These are phyloP conservation scores for Euzetes globulus DNA, from an alignment of 2,888 invertebrate genomes.

Conservation along the genomic window DNA sequence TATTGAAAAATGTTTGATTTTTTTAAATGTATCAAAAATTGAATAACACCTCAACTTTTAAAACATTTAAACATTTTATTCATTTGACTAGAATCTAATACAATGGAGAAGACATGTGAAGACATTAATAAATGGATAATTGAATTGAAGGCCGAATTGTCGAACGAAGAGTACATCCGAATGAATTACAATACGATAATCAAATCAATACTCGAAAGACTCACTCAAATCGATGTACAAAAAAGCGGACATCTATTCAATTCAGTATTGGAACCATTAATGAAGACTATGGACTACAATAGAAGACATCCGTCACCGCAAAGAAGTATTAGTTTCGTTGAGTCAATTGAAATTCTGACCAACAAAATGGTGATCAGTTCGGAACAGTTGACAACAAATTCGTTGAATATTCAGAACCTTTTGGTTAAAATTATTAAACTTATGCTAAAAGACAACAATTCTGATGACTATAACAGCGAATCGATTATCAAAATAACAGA, in stretches of 20 bases:
- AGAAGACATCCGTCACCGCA: conserved; percentile 13
- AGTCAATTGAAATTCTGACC: background rate
- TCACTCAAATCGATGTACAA: background rate
- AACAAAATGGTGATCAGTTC: background rate
- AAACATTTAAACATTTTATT: background rate
- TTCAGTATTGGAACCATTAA: background rate
- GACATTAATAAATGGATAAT: background rate
- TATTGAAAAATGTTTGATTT: too few species aligned
- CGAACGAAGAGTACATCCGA: conserved; percentile 1
- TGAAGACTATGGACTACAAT: background rate
- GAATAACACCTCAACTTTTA: background rate
- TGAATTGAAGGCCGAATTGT: background rate
- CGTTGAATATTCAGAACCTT: background rate
- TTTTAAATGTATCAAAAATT: too few species aligned
- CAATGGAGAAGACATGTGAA: background rate
- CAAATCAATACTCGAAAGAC: background rate
- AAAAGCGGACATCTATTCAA: background rate
- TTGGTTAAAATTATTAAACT: background rate
- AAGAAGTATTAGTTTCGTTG: conserved; percentile 11
- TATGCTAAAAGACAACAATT: background rate
- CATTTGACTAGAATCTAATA: background rate
- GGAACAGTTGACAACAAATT: background rate
- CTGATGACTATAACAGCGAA: conserved; percentile 2
- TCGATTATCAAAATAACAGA: background rate
- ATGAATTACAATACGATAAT: background rate